Base-by-base conservation (phyloP, 2,888 invertebrate genomes). In the Periphyllus acericola region DNA sequence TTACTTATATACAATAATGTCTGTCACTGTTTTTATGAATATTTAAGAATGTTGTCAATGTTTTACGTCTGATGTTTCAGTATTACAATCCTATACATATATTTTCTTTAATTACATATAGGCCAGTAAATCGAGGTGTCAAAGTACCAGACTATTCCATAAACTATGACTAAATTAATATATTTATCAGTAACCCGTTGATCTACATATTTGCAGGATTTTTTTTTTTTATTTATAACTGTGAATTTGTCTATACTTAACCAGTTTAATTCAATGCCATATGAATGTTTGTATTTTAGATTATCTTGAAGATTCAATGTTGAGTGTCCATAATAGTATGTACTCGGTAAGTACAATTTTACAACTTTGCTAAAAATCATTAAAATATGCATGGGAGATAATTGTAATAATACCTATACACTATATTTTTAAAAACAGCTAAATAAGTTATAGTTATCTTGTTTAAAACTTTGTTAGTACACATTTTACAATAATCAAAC, bases 161-260 rank as follows among this genome's bases (percentile, higher is more conserved):
- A 74, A 83, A 55, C n/a, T 36, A 11, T 34, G n/a, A 34, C 4
- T 55, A 60, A 32, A 36, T 71, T 11, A 71, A 52, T 36, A 40
- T 36, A 71, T 52, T 11, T 71, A 71, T 82, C 40, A 5, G 36
- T 66, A 36, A 82, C 34, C 46, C 4, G 52, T 72, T 72, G 19
- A 82, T 82, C 36, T 83, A 83, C n/a, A 29, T 36, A 75, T 29
- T 29, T 32, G 21, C 21, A 72, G 1, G 29, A 14, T 83, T 36
- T 83, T 72, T 60, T 72, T 72, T 8, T 68, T 68, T 83, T 68
- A 72, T 32, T n/a, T 40, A 75, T 83, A 66, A 83, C 29, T 83
- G 21, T 83, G 40, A 40, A 29, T 75, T 83, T 75, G 14, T n/a
- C 29, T 75, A 75, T 29, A 66, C 8, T 83, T 40, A 83, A 75